phyloP scores from a whole-genome alignment of 1,140 invertebrate species.

The Latrodectus geometricus region DNA sequence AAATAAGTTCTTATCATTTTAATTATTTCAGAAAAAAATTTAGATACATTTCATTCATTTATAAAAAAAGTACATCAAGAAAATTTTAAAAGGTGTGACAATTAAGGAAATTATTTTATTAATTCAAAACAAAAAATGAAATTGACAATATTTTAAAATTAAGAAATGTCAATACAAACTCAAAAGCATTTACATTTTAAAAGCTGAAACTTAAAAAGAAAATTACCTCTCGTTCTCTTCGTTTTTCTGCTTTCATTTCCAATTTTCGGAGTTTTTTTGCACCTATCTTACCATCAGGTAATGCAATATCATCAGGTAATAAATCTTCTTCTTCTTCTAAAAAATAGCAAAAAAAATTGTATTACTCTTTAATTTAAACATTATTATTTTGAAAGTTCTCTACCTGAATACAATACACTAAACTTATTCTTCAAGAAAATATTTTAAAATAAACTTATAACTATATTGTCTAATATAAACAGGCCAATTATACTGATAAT shows the following conservation, averaged over 20 bases:
- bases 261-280: conserved; percentile 72
- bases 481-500: too few relatives aligned
- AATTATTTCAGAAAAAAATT: too few relatives aligned
- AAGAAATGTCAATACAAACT: not conserved
- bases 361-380: conserved; percentile 1
- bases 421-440: too few relatives aligned
- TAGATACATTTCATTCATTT: too few relatives aligned
- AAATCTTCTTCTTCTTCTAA: conserved; percentile 63
- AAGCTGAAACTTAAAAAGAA: not conserved
- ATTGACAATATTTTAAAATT: too few relatives aligned
- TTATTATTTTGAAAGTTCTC: not conserved
- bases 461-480: too few relatives aligned
- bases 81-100: too few relatives aligned
- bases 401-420: too few relatives aligned
- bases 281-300: conserved; percentile 85
- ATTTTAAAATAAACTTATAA: too few relatives aligned
- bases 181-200: not conserved
- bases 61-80: too few relatives aligned
- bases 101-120: not conserved
- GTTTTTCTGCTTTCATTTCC: conserved; percentile 92
- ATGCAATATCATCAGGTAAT: conserved; percentile 68
- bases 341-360: not conserved
- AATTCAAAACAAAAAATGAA: too few relatives aligned
- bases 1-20: too few relatives aligned
- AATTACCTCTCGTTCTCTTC: conserved; percentile 80